Evolutionary conservation across 1,140 invertebrate species (phyloP).

Genomic region (Euura lappo): DNA sequence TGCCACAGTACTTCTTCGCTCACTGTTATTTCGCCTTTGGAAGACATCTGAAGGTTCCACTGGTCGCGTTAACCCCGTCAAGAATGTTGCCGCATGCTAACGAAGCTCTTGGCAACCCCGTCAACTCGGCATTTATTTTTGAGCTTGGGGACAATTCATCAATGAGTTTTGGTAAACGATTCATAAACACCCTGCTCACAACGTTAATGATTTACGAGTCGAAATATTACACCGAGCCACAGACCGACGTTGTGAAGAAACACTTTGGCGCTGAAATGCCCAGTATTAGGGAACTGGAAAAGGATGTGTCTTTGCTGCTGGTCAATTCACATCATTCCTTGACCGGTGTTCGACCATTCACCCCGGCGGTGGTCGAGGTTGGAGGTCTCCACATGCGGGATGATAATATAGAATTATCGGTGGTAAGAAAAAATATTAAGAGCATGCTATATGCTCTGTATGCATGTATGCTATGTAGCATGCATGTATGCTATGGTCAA

Average conservation of each 20-base stretch:
- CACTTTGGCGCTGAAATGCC: slow-evolving; percentile 54
- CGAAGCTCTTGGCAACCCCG: slow-evolving; percentile 67
- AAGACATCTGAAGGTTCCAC: slow-evolving; percentile 63
- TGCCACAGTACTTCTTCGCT: slow-evolving; percentile 38
- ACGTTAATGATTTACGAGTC: slow-evolving; percentile 29
- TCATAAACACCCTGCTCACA: slow-evolving; percentile 57
- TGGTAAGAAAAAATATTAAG: slow-evolving; percentile 26
- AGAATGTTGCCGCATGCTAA: slow-evolving; percentile 68
- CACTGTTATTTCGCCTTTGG: slow-evolving; percentile 63
- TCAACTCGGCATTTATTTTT: slow-evolving; percentile 66
- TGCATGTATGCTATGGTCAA: no score
- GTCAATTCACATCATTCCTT: slow-evolving; percentile 64
- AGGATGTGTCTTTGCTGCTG: slow-evolving; percentile 61
- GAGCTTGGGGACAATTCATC: slow-evolving; percentile 45
- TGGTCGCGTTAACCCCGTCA: slow-evolving; percentile 65
- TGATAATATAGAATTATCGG: slow-evolving; percentile 28
- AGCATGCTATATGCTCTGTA: no score
- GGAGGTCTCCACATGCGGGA: slow-evolving; percentile 65
- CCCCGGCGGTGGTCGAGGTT: slow-evolving; percentile 63
- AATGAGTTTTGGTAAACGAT: slow-evolving; percentile 67
- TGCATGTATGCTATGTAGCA: no score
- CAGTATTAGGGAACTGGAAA: slow-evolving; percentile 50
- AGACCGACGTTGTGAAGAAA: slow-evolving; percentile 45
- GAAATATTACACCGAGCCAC: slow-evolving; percentile 26
- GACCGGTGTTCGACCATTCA: slow-evolving; percentile 55